phyloP scores from a whole-genome alignment of 2,113 vertebrate genomes.

The Telmatochromis sp. region DNA sequence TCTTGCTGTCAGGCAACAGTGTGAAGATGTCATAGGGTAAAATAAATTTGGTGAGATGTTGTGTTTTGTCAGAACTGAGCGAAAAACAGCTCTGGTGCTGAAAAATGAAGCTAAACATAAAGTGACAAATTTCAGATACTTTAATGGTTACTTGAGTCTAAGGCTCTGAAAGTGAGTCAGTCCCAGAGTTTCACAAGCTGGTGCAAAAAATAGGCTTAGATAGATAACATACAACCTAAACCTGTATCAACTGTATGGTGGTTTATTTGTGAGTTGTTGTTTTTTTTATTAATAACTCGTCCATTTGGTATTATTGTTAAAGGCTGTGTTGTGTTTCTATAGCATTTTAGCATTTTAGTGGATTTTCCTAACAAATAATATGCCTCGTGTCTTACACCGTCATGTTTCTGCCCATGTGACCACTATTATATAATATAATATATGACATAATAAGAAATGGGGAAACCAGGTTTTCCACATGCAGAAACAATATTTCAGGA shows the following conservation, averaged over 20 bases:
- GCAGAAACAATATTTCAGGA: not conserved
- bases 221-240: not conserved
- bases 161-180: not conserved
- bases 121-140: not conserved
- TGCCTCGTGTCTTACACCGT: accelerated
- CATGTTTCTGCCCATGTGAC: not conserved
- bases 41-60: not conserved
- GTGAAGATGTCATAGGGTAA: not conserved
- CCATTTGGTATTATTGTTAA: not conserved
- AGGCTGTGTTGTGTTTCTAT: not conserved
- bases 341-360: not conserved
- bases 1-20: not conserved
- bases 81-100: not conserved
- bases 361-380: not conserved
- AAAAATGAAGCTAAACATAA: not conserved
- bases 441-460: not conserved
- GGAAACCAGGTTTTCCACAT: not conserved
- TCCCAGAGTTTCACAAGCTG: accelerated
- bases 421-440: not conserved
- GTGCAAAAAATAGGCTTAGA: not conserved
- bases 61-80: not conserved
- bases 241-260: not conserved
- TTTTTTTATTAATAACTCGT: not conserved
- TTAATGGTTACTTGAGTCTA: not conserved
- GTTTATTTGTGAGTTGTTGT: not conserved